Evolutionary conservation across 2,888 invertebrate species (phyloP).

Genomic region (Ormyrus pomaceus): DNA sequence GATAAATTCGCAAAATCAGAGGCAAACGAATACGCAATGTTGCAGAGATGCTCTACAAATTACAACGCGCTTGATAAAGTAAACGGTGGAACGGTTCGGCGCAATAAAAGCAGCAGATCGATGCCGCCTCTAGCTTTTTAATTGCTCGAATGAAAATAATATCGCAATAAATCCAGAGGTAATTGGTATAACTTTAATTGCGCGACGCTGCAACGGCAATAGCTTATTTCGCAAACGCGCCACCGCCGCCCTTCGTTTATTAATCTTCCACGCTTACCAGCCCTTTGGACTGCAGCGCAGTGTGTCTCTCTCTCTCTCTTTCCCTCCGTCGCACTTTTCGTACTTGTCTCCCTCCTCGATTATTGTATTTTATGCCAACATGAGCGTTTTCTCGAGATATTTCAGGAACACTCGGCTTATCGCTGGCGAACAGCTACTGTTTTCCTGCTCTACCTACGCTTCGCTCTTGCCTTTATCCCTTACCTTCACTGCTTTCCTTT

Average conservation of each 20-base stretch:
- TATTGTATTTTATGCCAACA: conserved; percentile 31
- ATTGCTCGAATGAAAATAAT: conserved; percentile 26
- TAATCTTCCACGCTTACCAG: conserved; percentile 41
- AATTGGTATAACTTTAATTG: conserved; percentile 42
- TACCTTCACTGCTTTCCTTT: too few relatives aligned
- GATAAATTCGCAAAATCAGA: too few relatives aligned
- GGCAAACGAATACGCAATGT: too few relatives aligned
- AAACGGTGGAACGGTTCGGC: too few relatives aligned
- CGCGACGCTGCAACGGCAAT: not conserved
- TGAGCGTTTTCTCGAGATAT: conserved; percentile 28
- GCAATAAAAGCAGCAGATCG: too few relatives aligned
- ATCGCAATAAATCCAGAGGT: conserved; percentile 13
- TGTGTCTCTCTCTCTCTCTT: not conserved
- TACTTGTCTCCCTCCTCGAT: conserved; percentile 8
- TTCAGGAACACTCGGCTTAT: conserved; percentile 48
- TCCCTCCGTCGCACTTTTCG: not conserved
- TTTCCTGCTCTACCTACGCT: not conserved
- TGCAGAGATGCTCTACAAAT: too few relatives aligned
- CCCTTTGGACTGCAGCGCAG: not conserved
- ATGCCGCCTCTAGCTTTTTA: not conserved
- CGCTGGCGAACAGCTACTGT: conserved; percentile 18
- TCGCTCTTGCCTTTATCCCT: not conserved
- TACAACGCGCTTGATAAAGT: too few relatives aligned
- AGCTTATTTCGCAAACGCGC: conserved; percentile 43
- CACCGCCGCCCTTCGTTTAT: conserved; percentile 39